Evolutionary conservation across 2,113 vertebrate species (phyloP).

Genomic region (Pygoscelis antarcticus): DNA sequence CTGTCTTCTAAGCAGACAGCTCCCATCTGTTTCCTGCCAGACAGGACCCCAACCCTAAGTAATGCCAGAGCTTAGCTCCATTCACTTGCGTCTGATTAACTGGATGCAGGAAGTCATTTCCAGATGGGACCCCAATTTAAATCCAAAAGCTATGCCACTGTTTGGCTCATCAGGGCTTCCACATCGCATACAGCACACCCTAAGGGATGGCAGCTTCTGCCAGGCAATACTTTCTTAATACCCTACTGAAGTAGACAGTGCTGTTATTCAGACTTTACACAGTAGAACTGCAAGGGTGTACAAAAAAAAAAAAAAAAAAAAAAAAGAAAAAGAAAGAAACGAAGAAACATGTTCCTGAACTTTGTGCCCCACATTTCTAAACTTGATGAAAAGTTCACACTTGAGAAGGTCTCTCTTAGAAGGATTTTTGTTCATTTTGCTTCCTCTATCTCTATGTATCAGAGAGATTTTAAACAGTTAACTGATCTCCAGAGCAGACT

Average conservation of each 20-base stretch:
- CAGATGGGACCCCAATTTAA: slow-evolving; percentile 38
- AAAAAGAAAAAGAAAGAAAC: not conserved
- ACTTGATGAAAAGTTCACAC: not conserved
- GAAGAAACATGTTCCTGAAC: not conserved
- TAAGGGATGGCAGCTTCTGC: not conserved
- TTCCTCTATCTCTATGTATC: not conserved
- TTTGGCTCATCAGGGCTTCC: slow-evolving; percentile 6
- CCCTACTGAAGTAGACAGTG: accelerated
- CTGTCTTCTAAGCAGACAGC: not conserved
- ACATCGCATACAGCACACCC: not conserved
- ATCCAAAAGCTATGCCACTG: not conserved
- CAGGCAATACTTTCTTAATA: not conserved
- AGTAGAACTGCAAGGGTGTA: not conserved
- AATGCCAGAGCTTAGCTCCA: slow-evolving; percentile 9
- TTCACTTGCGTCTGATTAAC: slow-evolving; percentile 26
- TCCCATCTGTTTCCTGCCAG: not conserved
- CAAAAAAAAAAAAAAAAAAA: no score
- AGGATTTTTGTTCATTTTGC: not conserved
- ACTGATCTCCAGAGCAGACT: not conserved
- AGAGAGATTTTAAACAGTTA: not conserved
- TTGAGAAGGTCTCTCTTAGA: not conserved
- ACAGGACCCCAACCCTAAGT: not conserved
- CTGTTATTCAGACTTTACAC: not conserved
- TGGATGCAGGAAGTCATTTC: slow-evolving; percentile 25
- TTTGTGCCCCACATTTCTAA: not conserved